Percentiles rank a stretch among this genome's conserved stretches.
Evolutionary conservation across 2,797 vertebrate species (phyloP).

Genomic region (Euthynnus affinis): DNA sequence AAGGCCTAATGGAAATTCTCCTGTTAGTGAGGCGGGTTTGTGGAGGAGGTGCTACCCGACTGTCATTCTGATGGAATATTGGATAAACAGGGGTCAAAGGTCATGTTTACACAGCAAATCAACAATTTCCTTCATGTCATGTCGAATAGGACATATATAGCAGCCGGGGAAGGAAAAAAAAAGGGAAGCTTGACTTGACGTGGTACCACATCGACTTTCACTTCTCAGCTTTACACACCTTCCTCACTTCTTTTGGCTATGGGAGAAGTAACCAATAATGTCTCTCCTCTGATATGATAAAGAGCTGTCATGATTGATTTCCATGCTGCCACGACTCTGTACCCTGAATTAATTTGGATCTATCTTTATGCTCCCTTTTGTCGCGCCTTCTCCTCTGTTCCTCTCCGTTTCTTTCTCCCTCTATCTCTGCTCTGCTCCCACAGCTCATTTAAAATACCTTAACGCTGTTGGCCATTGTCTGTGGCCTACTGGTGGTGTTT

Average conservation of each 20-base stretch:
- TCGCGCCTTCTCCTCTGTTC: neutral
- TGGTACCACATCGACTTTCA: constrained; percentile 27
- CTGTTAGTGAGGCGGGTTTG: constrained; percentile 41
- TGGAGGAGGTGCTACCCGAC: constrained; percentile 5
- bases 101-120: constrained; percentile 75
- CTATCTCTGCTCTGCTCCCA: constrained; percentile 16
- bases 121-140: constrained; percentile 66
- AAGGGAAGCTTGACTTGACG: constrained; percentile 29
- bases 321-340: constrained; percentile 42
- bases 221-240: too few species aligned
- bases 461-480: constrained; percentile 54
- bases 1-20: constrained; percentile 60
- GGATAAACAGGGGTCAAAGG: constrained; percentile 69
- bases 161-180: constrained; percentile 25
- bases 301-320: constrained; percentile 74
- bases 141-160: constrained; percentile 56
- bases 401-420: neutral
- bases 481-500: constrained; percentile 55
- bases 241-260: constrained; percentile 19
- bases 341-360: constrained; percentile 61
- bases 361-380: constrained; percentile 33
- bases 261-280: constrained; percentile 50
- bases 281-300: constrained; percentile 66
- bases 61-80: constrained; percentile 70
- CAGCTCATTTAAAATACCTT: constrained; percentile 61